phyloP scores from a whole-genome alignment of 2,888 invertebrate genomes.

The Endomychus coccineus region DNA sequence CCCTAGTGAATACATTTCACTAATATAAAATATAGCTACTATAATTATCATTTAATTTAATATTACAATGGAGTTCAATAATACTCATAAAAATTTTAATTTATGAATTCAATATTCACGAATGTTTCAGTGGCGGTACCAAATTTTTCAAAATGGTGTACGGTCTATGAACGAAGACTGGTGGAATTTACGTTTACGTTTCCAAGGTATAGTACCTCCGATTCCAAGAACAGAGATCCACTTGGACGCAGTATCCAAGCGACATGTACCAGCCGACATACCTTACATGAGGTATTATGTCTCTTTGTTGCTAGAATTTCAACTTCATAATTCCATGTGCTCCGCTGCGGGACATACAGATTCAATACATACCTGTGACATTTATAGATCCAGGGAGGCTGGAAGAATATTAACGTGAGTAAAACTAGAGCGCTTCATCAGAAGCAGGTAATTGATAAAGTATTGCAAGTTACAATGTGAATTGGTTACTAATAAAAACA shows the following conservation, averaged over 20 bases:
- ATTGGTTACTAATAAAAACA: not conserved
- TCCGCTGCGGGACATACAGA: conserved; percentile 61
- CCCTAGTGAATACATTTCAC: too few species aligned
- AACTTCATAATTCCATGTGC: conserved; percentile 74
- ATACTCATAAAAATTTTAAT: too few species aligned
- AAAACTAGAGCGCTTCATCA: not conserved
- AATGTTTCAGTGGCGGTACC: conserved; percentile 65
- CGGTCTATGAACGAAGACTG: conserved; percentile 64
- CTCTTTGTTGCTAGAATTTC: conserved; percentile 75
- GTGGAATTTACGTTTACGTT: conserved; percentile 68
- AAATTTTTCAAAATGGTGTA: conserved; percentile 67
- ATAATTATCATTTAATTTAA: too few species aligned
- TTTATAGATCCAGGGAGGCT: conserved; percentile 72
- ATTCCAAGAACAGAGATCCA: conserved; percentile 60
- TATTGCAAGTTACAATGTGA: too few species aligned
- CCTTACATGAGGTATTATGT: conserved; percentile 73
- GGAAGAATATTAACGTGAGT: conserved; percentile 65
- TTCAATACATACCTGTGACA: conserved; percentile 73
- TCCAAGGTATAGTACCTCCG: conserved; percentile 70
- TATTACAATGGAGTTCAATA: too few species aligned
- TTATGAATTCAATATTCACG: not conserved
- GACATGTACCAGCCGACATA: conserved; percentile 71
- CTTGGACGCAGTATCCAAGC: conserved; percentile 78
- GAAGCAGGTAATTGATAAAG: too few species aligned
- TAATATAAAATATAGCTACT: too few species aligned